Base-by-base conservation (phyloP, 2,113 vertebrate genomes). In the Cololabis saira region DNA sequence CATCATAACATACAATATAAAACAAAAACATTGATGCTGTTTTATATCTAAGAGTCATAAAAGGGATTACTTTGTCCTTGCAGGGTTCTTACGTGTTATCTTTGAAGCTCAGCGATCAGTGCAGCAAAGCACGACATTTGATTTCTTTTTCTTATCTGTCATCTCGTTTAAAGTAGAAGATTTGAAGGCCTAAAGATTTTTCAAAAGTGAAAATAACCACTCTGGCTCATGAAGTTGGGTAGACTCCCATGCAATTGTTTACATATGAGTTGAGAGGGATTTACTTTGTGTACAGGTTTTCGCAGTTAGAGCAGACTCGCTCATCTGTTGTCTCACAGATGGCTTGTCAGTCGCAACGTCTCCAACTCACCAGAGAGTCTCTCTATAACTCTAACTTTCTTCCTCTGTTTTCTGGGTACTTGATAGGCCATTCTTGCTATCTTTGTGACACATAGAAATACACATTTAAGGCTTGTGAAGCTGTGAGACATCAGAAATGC, bases 261-360 rank as follows among this genome's bases (percentile, higher is more conserved):
- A 73, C 30, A 64, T 78, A 48, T 60, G 71, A 79, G 53, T 74
- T 71, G 41, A 64, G 48, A 30, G 62, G 58, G 70, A 82, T 78
- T 80, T 60, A 61, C 22, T 81, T 55, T 66, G 57, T 69, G 74
- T 45, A 49, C 19, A 64, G 58, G 45, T 61, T 80, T 68, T 62
- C 57, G 74, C 52, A 44, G 70, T 63, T 75, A 58, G 62, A 42
- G 60, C 58, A 50, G 56, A 54, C 66, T 42, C 9, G 55, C 70
- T 87, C 82, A 57, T 82, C 75, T 77, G 64, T 86, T 81, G 6
- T 83, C 52, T 59, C 84, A 60, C 84, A 81, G 81, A 89, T 83
- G 76, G 80, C 83, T 72, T 82, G 75, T 84, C 84, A 76, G 42
- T 86, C 79, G 73, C 13, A 52, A 22, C 49, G 57, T 66, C 67